Evolutionary conservation across 1,140 invertebrate species (phyloP), one percentile per base, ranked within the genome.

Genomic region (Ceratina calcarata): DNA sequence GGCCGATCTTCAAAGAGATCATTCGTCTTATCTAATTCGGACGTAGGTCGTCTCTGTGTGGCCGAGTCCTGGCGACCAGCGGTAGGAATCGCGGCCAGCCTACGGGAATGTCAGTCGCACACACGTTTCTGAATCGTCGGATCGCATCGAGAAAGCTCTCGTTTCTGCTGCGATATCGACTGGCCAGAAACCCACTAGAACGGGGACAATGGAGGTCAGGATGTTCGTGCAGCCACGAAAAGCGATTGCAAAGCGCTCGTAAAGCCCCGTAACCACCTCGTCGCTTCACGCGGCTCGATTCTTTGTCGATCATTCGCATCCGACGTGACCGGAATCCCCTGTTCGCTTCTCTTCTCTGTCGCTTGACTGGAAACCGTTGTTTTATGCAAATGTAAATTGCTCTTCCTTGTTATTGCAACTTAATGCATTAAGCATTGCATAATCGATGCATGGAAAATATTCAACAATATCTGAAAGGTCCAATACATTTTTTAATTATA

Each of bases 41-140:
- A 67, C 61, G n/a, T 13, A 20, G n/a, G 18, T 80, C 53, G 53
- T 51, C 55, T 27, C 61, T n/a, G n/a, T n/a, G n/a, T n/a, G n/a
- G n/a, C n/a, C 49, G 61, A 0, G 57, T 2, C 1, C 55, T 15
- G n/a, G n/a, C 32, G 80, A 70, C 62, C 61, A 60, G 65, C 78
- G 18, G 2, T 15, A 74, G 84, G 81, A 86, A 86, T 87, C 85
- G 84, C 55, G 67, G 16, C 18, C 22, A 2, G n/a, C 55, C n/a
- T 62, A 60, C 15, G 57, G 15, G 45, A 24, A 53, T 24, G 32
- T 32, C 60, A 69, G 70, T 74, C 71, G 81, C 86, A 88, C 37
- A 45, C 83, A 86, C 66, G 79, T 76, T 82, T n/a, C 22, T 22
- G 64, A 45, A 45, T 45, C 87, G 83, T 83, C 64, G 78, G 84